phyloP scores from a whole-genome alignment of 1,140 invertebrate genomes.

The Sarcophaga peregrina region DNA sequence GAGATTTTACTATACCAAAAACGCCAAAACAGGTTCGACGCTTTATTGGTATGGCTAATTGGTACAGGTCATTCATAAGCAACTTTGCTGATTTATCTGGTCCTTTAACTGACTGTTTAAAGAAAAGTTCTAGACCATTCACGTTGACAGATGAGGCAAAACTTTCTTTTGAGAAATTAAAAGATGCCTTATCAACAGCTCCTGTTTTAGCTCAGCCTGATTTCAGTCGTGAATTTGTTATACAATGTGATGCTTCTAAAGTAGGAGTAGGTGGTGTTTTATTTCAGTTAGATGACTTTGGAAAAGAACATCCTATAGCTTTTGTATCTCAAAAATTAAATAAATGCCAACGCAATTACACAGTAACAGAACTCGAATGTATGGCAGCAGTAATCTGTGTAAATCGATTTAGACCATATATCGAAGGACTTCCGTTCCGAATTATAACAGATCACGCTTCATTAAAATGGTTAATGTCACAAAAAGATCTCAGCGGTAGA shows the following conservation, averaged over 20 bases:
- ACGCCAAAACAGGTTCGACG: constrained; percentile 60
- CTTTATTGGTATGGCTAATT: constrained; percentile 67
- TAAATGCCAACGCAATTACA: constrained; percentile 46
- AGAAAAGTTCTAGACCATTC: constrained; percentile 3
- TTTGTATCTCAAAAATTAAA: constrained; percentile 46
- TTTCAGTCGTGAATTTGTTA: constrained; percentile 45
- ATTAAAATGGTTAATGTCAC: no score
- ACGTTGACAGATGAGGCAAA: no score
- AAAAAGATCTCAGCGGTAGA: no score
- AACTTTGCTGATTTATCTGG: constrained; percentile 55
- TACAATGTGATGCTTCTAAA: constrained; percentile 45
- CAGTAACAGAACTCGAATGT: constrained; percentile 65
- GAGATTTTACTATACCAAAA: constrained; percentile 40
- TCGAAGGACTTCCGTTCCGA: no score
- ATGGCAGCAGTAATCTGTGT: constrained; percentile 66
- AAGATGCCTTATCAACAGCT: no score
- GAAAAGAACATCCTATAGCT: constrained; percentile 45
- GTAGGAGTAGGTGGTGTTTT: constrained; percentile 48
- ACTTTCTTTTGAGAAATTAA: no score
- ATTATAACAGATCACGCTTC: no score
- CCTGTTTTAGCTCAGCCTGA: no score
- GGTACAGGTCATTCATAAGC: constrained; percentile 61
- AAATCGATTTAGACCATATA: no score
- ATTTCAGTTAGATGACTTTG: constrained; percentile 57
- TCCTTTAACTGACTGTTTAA: constrained; percentile 52